These are phyloP conservation scores for Muraenolepis orangiensis DNA, from an alignment of 2,797 vertebrate species.

Conservation along the genomic window DNA sequence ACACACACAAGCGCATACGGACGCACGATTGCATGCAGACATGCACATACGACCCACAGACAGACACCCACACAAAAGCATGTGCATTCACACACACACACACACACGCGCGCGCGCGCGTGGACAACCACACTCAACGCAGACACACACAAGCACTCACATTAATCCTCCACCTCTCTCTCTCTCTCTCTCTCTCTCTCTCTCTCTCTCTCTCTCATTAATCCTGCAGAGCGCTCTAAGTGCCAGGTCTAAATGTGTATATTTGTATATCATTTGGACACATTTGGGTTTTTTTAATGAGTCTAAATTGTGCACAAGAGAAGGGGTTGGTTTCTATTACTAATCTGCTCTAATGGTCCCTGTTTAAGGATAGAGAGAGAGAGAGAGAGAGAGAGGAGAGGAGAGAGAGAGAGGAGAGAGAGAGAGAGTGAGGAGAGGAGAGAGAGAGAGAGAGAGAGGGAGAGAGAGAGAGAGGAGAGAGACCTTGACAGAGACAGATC, in stretches of 20 bases:
- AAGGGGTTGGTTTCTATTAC: background rate
- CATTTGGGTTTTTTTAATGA: background rate
- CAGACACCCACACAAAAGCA: background rate
- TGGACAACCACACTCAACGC: background rate
- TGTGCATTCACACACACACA: background rate
- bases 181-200: too few species aligned
- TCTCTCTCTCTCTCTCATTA: too few species aligned
- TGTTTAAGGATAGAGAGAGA: background rate
- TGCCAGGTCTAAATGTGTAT: background rate
- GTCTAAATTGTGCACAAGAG: background rate
- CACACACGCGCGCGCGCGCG: background rate
- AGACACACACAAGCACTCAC: background rate
- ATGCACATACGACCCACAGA: background rate
- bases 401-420: background rate
- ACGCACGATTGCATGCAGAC: background rate
- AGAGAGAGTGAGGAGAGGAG: background rate
- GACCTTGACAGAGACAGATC: background rate
- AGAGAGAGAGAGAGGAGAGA: too few species aligned
- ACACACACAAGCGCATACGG: background rate
- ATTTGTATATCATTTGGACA: background rate
- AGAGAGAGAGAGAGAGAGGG: background rate
- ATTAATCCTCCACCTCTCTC: too few species aligned
- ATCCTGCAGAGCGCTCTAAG: background rate
- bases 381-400: background rate
- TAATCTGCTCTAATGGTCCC: background rate